Percentiles rank a stretch among this genome's conserved stretches.
Conservation (phyloP, 2,113 vertebrate species). For the Dasyornis broadbenti region DNA sequence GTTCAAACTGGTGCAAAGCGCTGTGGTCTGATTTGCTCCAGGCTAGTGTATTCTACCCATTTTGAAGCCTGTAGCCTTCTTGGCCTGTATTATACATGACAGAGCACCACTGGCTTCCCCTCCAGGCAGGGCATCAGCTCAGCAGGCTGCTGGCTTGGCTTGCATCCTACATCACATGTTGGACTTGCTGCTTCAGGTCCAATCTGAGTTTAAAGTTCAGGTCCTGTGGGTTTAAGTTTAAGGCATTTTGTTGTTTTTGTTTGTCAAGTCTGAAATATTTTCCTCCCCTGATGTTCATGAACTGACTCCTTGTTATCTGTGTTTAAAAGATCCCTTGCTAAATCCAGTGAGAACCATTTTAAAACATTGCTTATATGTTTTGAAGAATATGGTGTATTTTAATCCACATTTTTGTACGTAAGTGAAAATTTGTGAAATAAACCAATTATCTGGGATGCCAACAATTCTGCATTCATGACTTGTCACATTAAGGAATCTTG, state of each 20-base stretch:
- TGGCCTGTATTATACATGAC: not conserved
- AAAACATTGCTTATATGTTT: not conserved
- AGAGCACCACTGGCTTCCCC: not conserved
- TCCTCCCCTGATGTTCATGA: not conserved
- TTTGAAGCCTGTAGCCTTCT: not conserved
- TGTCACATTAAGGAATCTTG: not conserved
- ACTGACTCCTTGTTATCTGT: not conserved
- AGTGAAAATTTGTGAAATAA: not conserved
- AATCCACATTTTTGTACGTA: not conserved
- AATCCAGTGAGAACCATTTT: not conserved
- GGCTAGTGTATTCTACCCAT: not conserved
- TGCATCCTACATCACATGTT: not conserved
- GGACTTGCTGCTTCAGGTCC: not conserved
- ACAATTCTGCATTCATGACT: not conserved
- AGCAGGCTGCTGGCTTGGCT: not conserved
- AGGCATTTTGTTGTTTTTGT: not conserved
- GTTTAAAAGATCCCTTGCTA: not conserved
- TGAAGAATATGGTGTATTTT: not conserved
- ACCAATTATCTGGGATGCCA: not conserved
- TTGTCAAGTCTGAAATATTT: not conserved
- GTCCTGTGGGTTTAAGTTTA: not conserved
- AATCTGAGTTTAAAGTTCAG: not conserved
- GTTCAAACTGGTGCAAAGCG: not conserved
- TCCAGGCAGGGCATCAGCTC: not conserved
- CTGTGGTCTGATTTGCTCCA: not conserved